Evolutionary conservation across 1,140 invertebrate species (phyloP), one percentile per base, ranked within the genome.

Genomic region (Drosophila sechellia): DNA sequence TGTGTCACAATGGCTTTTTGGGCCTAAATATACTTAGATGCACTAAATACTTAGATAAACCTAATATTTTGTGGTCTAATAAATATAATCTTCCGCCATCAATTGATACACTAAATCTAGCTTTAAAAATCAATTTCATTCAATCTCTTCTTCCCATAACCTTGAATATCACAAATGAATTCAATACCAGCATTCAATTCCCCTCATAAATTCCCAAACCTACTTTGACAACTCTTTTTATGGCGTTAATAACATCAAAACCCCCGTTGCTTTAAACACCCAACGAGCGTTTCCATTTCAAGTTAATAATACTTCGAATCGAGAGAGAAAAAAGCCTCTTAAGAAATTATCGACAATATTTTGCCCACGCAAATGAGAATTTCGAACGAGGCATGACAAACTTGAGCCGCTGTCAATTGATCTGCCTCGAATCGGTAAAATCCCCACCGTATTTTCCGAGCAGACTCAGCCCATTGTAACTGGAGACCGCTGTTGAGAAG

Each of bases 371-470:
- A 70, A 70, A 71, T 71, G 50, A 70, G 65, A 71, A 34, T 54
- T 49, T 45, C 52, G 68, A 71, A 70, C 65, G 65, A 70, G 68
- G 40, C 68, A 57, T 71, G 68, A 71, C 68, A 71, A 71, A 71
- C 49, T 71, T 71, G 68, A 71, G 68, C 65, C 65, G 64, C 52
- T 42, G 68, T 57, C 68, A 71, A 71, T 71, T 71, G 65, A 71
- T 71, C 68, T 71, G 68, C 65, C 68, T 45, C 68, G 40, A 70
- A 49, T 48, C 50, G 68, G 34, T 48, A 10, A 56, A 71, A 55
- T 70, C 34, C 68, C 52, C 66, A 22, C 12, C 42, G 31, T 12
- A 31, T 34, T 59, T 45, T 37, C 22, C 10, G 37, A 31, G 31
- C 31, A 31, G 22, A n/a, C 22, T 48, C 13, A 8, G 22, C 8